Evolutionary conservation across 92 coral and sea anemone genomes (phyloP).

Genomic region (Blastomussa wellsi): DNA sequence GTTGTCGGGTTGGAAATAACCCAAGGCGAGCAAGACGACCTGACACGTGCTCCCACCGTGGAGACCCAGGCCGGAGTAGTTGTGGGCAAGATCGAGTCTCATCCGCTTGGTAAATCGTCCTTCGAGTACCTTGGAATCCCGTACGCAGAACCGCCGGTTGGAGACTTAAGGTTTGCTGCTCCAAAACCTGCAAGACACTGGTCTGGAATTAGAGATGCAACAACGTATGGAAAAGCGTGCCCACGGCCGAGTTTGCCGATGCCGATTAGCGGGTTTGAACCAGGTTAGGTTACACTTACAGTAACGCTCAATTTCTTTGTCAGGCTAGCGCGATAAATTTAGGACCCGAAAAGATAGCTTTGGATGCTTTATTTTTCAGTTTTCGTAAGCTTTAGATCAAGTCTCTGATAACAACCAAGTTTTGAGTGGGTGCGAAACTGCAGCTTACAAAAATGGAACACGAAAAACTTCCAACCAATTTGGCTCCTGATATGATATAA

Average conservation of each 20-base stretch:
- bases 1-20: background rate
- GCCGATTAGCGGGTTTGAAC: background rate
- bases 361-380: background rate
- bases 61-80: slow-evolving; percentile 58
- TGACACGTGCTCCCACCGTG: slow-evolving; percentile 39
- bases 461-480: too few relatives aligned
- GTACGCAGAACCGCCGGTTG: slow-evolving; percentile 75
- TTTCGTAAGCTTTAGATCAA: background rate
- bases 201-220: slow-evolving; percentile 39
- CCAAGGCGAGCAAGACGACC: background rate
- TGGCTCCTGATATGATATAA: too few relatives aligned
- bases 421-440: too few relatives aligned
- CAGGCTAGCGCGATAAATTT: background rate
- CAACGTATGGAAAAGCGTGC: background rate
- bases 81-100: slow-evolving; percentile 55
- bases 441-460: too few relatives aligned
- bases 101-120: slow-evolving; percentile 47
- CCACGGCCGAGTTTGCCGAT: background rate
- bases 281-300: background rate
- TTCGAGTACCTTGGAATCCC: slow-evolving; percentile 80
- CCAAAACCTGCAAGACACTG: slow-evolving; percentile 68
- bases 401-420: too few relatives aligned
- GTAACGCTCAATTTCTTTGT: background rate
- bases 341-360: background rate
- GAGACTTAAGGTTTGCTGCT: slow-evolving; percentile 69